Conservation (phyloP, 2,888 invertebrate species). For the Craniophora ligustri region DNA sequence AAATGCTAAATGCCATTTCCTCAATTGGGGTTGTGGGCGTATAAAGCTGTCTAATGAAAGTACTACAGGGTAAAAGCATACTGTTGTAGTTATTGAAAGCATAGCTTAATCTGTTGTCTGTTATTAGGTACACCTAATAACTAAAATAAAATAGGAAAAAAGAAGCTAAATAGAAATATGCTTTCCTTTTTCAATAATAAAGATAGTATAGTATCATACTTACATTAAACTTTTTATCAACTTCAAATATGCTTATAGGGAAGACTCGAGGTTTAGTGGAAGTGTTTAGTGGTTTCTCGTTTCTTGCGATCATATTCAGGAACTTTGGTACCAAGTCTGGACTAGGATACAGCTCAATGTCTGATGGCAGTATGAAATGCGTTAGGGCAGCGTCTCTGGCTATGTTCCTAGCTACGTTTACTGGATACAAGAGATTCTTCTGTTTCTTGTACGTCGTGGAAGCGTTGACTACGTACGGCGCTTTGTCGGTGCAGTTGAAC, state of each 20-base stretch:
- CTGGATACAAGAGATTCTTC: slow-evolving; percentile 95
- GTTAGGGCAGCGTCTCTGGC: slow-evolving; percentile 95
- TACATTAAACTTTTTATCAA: slow-evolving; percentile 88
- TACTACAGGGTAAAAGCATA: too few species aligned
- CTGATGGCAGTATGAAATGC: slow-evolving; percentile 94
- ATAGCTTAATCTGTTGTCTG: too few species aligned
- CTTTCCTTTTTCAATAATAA: too few species aligned
- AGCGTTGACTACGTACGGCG: slow-evolving; percentile 91
- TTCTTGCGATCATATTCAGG: slow-evolving; percentile 94
- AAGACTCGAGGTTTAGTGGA: slow-evolving; percentile 91
- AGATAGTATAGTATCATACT: slow-evolving; percentile 55
- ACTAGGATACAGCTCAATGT: slow-evolving; percentile 97
- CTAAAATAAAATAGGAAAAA: too few species aligned
- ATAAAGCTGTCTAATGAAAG: too few species aligned
- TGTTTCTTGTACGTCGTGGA: slow-evolving; percentile 93
- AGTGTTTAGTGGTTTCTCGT: slow-evolving; percentile 89
- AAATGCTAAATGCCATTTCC: too few species aligned
- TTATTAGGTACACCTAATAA: too few species aligned
- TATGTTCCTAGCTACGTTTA: slow-evolving; percentile 96
- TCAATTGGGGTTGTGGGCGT: too few species aligned
- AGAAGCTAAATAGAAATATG: too few species aligned
- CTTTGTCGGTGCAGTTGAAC: slow-evolving; percentile 91
- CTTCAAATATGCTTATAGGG: slow-evolving; percentile 96
- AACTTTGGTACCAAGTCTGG: slow-evolving; percentile 94
- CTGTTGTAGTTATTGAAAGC: too few species aligned